A percentile compares a stretch with the other conserved stretches of the same genome.
phyloP scores from a whole-genome alignment of 1,140 invertebrate species.

The Orius laevigatus region DNA sequence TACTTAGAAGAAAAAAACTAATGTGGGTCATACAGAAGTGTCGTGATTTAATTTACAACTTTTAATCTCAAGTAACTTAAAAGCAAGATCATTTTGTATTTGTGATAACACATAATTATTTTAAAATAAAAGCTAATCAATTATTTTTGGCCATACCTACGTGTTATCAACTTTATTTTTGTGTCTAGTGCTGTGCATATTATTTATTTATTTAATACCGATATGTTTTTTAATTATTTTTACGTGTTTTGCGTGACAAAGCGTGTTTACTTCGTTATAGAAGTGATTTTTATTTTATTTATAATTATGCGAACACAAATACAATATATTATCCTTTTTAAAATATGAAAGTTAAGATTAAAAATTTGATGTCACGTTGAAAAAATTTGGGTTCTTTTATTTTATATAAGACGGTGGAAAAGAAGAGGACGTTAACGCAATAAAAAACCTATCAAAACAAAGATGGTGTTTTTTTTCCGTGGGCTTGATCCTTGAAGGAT shows the following conservation, averaged over 20 bases:
- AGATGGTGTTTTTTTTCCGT: too few relatives aligned
- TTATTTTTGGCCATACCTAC: neutral
- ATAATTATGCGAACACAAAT: too few relatives aligned
- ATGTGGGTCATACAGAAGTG: neutral
- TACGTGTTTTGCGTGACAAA: constrained; percentile 3
- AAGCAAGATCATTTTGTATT: neutral
- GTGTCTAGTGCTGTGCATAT: constrained; percentile 7
- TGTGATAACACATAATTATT: constrained; percentile 2
- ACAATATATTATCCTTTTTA: too few relatives aligned
- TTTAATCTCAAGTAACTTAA: neutral
- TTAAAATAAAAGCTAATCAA: neutral
- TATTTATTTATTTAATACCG: too few relatives aligned
- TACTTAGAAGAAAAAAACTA: constrained; percentile 1
- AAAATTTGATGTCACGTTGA: too few relatives aligned
- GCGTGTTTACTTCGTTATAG: constrained; percentile 1
- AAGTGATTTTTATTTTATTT: too few relatives aligned
- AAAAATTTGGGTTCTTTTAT: too few relatives aligned
- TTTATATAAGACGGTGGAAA: too few relatives aligned
- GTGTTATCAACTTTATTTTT: neutral
- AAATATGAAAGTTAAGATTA: too few relatives aligned
- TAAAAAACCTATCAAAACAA: too few relatives aligned
- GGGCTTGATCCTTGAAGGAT: too few relatives aligned
- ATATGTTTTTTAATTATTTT: constrained; percentile 6
- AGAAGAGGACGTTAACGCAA: too few relatives aligned
- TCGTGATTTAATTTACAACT: neutral